Evolutionary conservation across 2,797 vertebrate species (phyloP), one percentile per base, ranked within the genome.

Genomic region (Chiroxiphia lanceolata): DNA sequence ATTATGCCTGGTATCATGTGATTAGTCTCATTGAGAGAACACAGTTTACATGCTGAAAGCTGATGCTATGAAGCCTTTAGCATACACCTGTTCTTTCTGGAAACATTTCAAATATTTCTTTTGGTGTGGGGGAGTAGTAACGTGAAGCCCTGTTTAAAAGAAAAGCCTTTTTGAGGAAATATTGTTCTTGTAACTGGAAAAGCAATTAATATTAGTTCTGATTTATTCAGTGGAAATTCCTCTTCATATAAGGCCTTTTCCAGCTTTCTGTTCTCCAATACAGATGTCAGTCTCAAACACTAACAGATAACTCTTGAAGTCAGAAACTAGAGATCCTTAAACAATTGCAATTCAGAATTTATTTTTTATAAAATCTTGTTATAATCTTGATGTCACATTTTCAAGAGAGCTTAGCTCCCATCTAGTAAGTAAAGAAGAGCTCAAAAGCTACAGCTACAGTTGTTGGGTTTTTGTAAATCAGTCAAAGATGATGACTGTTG

Each of bases 1-100:
- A 70, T 47, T 70, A 40, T 91, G 81, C 15, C 45, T 17, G 1
- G 48, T 51, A 67, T 95, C 71, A 67, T 16, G n/a, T 38, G 81
- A 86, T 89, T 77, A 72, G 33, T 57, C 60, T 80, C 79, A 60
- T 1, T n/a, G 54, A 87, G 51, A 75, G 56, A 75, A 42, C 11
- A 51, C 9, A 59, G 79, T 53, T 85, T 71, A 54, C 48, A 60
- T 10, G 29, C 64, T 22, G 63, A 64, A 81, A 71, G 45, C 11
- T n/a, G 67, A 80, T 44, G 64, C 38, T 60, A 71, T 26, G 51
- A 51, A 90, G 79, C 44, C 87, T 88, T 64, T 42, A 87, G 91
- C 34, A 8, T 25, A 85, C 74, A 84, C 80, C 89, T 91, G 90
- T 40, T 80, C 82, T 86, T 93, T 95, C 7, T 74, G 91, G 95